Evolutionary conservation across 2,797 vertebrate species (phyloP).

Genomic region (Darevskia nairensis): DNA sequence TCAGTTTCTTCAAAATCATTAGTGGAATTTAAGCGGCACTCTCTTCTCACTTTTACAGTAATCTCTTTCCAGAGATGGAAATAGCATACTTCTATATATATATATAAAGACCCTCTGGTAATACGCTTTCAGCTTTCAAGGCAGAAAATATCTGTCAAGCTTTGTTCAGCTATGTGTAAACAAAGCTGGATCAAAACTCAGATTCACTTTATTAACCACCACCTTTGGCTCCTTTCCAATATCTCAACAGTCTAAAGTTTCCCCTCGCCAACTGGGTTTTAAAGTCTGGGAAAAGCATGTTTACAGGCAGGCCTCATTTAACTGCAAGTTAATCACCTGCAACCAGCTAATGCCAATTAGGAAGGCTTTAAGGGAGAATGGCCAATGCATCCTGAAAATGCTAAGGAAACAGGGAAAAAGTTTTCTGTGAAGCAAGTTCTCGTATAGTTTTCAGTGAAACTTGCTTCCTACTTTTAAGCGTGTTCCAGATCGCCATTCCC

Average conservation of each 20-base stretch:
- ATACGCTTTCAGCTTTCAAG: neutral
- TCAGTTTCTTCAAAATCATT: conserved; percentile 43
- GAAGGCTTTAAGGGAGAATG: conserved; percentile 55
- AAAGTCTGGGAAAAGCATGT: conserved; percentile 77
- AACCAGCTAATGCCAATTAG: conserved; percentile 64
- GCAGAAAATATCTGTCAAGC: conserved; percentile 57
- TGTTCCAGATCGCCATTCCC: conserved; percentile 15
- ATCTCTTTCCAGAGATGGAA: conserved; percentile 34
- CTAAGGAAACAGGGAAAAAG: conserved; percentile 55
- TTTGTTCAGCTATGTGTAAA: conserved; percentile 55
- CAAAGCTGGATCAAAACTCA: conserved; percentile 66
- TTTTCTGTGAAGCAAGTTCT: neutral
- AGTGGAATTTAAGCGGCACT: neutral
- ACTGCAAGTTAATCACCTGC: conserved; percentile 81
- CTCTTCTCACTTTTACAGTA: conserved; percentile 27
- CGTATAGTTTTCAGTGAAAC: neutral
- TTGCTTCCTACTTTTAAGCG: neutral
- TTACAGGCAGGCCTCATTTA: conserved; percentile 84
- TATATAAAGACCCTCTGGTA: conserved; percentile 4
- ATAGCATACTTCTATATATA: neutral
- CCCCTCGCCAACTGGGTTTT: conserved; percentile 62
- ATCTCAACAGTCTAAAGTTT: conserved; percentile 66
- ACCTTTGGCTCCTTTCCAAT: conserved; percentile 61
- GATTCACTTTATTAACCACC: conserved; percentile 80
- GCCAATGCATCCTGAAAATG: conserved; percentile 70